Evolutionary conservation across 2,113 vertebrate genomes (phyloP), one percentile per base, ranked within the genome.

Genomic region (Pungitius pungitius): DNA sequence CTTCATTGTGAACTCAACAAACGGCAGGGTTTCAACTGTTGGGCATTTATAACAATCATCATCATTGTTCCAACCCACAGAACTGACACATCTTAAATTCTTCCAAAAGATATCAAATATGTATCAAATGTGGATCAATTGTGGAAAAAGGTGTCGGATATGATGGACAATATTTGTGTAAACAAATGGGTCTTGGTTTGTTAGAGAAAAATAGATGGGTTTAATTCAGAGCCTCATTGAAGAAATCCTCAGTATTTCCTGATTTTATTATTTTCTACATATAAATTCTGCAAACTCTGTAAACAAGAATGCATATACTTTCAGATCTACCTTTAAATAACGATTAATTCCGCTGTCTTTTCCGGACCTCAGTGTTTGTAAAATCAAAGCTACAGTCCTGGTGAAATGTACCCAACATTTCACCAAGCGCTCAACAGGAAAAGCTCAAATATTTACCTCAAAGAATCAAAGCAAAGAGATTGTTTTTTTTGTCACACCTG

Each of bases 401-500:
- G 45, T 58, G 37, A 55, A 76, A 76, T 59, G 40, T 52, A 51
- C 17, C 56, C 49, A 39, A 47, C 5, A 59, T 35, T n/a, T 37
- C 13, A 20, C 24, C 55, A 52, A 77, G 73, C 59, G 73, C 42
- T 20, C 15, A 18, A 33, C 42, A 77, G 26, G 14, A 82, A 55
- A 78, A 80, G 79, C 75, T 47, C 39, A 61, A 27, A 55, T 63
- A 43, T 84, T 81, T 75, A 75, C 67, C 64, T 72, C 35, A 27
- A 83, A 75, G 35, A 80, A n/a, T 24, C 27, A 73, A 67, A 77
- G 57, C 66, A 87, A 84, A 87, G 59, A 80, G 18, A 74, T 49
- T 37, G 58, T 75, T 56, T 43, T 52, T 51, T 27, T 7, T 24
- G 51, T 66, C 69, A 73, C 88, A 77, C 0, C 15, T 79, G 63